Base-by-base conservation (phyloP, 2,888 invertebrate genomes). In the Orthonychiurus folsomi region DNA sequence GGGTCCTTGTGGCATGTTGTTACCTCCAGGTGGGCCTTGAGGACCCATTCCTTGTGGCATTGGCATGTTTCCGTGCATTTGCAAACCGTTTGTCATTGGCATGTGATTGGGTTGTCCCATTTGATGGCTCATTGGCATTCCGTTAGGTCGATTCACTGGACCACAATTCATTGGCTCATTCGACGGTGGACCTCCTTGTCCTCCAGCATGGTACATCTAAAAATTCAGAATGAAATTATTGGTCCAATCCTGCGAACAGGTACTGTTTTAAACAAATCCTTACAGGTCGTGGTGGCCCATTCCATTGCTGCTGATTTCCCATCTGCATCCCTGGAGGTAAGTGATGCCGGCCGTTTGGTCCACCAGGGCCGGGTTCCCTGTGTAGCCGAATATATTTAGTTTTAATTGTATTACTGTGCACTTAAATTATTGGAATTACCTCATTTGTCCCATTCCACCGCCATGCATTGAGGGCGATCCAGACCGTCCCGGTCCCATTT, bases 381-480 rank as follows among this genome's bases (percentile, higher is more conserved):
- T n/a, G n/a, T n/a, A n/a, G n/a, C n/a, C n/a, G n/a, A n/a, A n/a
- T n/a, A n/a, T n/a, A n/a, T n/a, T n/a, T n/a, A n/a, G n/a, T n/a
- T n/a, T n/a, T n/a, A n/a, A n/a, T n/a, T n/a, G n/a, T n/a, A n/a
- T n/a, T n/a, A n/a, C n/a, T n/a, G n/a, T n/a, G n/a, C n/a, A n/a
- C n/a, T n/a, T n/a, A n/a, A n/a, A n/a, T n/a, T n/a, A n/a, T n/a
- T n/a, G n/a, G n/a, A n/a, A n/a, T n/a, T n/a, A n/a, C n/a, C n/a
- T n/a, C n/a, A n/a, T n/a, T n/a, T n/a, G n/a, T 57, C 55, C 68
- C 67, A 68, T 65, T 55, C 73, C 73, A 68, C 59, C 72, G 56
- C 59, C 71, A 66, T 63, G 64, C 67, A 70, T 69, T 56, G n/a
- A n/a, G n/a, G n/a, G n/a, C n/a, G n/a, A n/a, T n/a, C n/a, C n/a